Evolutionary conservation across 2,888 invertebrate genomes (phyloP), one percentile per base, ranked within the genome.

Genomic region (Mallateleia sp.): DNA sequence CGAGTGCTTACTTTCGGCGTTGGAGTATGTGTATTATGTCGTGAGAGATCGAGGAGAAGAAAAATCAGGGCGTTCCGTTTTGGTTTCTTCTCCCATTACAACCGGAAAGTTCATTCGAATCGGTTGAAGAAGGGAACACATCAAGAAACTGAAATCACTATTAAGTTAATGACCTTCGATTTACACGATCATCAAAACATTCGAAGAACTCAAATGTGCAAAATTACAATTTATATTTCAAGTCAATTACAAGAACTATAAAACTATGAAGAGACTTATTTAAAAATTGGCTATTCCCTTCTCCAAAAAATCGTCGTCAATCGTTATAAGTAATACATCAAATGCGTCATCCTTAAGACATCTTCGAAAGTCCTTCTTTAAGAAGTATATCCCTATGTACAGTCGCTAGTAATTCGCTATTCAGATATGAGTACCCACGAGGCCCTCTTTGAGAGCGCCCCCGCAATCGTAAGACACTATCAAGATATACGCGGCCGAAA

Each of bases 1-100:
- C 88, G 88, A 90, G 87, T 85, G 82, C 82, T 85, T 89, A 82
- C 85, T 90, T 89, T 89, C 84, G 88, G 89, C 85, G 83, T 79
- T 81, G 87, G 82, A 87, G 79, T 85, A 86, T 85, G 62, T 84
- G 79, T 82, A 83, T 52, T 88, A 79, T 77, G 72, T 86, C 52
- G 75, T 85, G 75, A 84, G 87, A 89, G 87, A 89, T 88, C 86
- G 85, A 88, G 85, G 74, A 84, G 82, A 88, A 82, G 75, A 88
- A 84, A 89, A 80, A 60, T 86, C 82, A 89, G 82, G 84, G 82
- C 87, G 45, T 56, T 11, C 52, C 28, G 50, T 62, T 66, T 82
- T 58, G 15, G 75, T 69, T 75, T 83, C 82, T 83, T 79, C 87
- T 87, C 79, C 87, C 60, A 82, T 71, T 62, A 74, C 82, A 83